Evolutionary conservation across 2,797 vertebrate species (phyloP), one percentile per base, ranked within the genome.

Genomic region (Etheostoma nigrum): DNA sequence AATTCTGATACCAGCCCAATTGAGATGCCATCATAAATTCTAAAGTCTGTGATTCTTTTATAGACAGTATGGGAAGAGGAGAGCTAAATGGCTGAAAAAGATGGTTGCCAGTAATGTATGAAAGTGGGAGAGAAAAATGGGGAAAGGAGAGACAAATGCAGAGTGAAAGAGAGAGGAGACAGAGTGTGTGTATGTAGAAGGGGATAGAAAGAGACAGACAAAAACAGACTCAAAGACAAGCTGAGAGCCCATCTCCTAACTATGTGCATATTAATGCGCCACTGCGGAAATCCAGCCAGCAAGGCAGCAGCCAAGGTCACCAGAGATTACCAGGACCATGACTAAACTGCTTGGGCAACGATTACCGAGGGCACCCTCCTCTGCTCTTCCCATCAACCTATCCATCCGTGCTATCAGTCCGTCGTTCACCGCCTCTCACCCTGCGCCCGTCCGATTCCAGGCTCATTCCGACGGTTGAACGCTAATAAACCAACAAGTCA

Each of bases 281-380:
- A 86, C 81, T 89, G 91, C 80, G 67, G 86, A 91, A 84, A 90
- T 74, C 79, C 85, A 78, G 74, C 72, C 78, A 82, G 77, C 69
- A 68, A 83, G 77, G 73, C 86, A 70, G 84, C 86, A 71, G 72
- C 89, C 92, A 92, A 93, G 92, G 94, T 94, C 93, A 88, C 71
- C 84, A 63, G 73, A 92, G 92, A 94, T 94, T 92, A 94, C 89
- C 81, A 84, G 78, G 67, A 88, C 90, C 89, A 85, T 90, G 92
- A 91, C 91, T 88, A 86, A 91, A 91, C 82, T 80, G 74, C 68
- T 72, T 60, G 79, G 72, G 78, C 76, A 21, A 15, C 19, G 61
- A 90, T 87, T 87, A 91, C 75, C 0, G 15, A 82, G 79, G 53
- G 60, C 73, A 21, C 64, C 49, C 64, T 49, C 18, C 74, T 64